Conservation (phyloP, 2,113 vertebrate species). For the Typhlomys cinereus region DNA sequence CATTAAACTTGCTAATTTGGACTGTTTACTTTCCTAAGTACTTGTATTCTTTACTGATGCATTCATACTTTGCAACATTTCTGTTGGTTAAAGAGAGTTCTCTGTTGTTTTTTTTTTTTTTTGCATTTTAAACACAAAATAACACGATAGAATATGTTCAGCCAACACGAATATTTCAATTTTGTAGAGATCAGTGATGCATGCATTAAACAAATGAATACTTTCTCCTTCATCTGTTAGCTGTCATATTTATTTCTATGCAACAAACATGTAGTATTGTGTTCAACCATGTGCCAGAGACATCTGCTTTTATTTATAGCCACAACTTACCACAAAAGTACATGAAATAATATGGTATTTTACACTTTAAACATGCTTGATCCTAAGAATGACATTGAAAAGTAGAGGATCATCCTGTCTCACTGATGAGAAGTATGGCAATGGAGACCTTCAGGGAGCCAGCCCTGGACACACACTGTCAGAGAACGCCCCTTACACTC, state of each 20-base stretch:
- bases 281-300: not conserved
- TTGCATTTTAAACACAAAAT: not conserved
- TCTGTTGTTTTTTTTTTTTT: not conserved
- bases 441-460: not conserved
- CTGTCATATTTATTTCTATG: not conserved
- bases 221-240: not conserved
- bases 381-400: not conserved
- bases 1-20: conserved; percentile 11
- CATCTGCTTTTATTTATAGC: not conserved
- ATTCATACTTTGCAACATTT: conserved; percentile 1
- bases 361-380: conserved; percentile 32
- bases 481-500: not conserved
- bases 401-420: not conserved
- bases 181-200: not conserved
- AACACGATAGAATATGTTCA: not conserved
- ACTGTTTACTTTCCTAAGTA: not conserved
- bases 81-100: not conserved
- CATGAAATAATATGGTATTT: not conserved
- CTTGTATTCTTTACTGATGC: not conserved
- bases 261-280: not conserved
- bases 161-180: conserved; percentile 30
- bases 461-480: not conserved
- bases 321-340: not conserved
- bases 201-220: not conserved
- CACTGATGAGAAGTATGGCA: not conserved